Evolutionary conservation across 2,888 invertebrate genomes (phyloP).

Genomic region (Papilio demoleus): DNA sequence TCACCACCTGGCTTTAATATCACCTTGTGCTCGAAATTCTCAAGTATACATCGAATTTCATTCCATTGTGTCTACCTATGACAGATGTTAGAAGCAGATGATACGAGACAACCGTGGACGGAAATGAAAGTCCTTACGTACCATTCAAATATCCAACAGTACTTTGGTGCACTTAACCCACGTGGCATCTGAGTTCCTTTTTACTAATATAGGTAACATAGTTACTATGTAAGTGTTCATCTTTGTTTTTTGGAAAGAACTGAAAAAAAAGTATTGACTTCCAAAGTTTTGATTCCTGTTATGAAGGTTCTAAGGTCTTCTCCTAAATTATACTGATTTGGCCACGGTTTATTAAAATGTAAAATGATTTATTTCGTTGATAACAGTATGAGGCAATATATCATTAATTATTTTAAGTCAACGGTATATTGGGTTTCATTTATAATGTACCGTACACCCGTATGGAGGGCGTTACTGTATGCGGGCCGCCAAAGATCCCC

Average conservation of each 20-base stretch:
- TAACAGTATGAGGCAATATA: background rate
- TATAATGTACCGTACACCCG: conserved; percentile 23
- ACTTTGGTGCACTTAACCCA: background rate
- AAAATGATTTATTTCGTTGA: background rate
- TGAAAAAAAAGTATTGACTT: too few relatives aligned
- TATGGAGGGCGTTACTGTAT: conserved; percentile 13
- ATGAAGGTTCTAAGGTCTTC: too few relatives aligned
- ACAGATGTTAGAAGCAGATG: conserved; percentile 7
- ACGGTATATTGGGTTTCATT: conserved; percentile 10
- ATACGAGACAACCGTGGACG: background rate
- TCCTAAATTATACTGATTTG: too few relatives aligned
- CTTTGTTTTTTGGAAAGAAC: background rate
- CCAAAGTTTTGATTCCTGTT: too few relatives aligned
- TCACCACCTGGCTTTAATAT: conserved; percentile 63
- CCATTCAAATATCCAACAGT: background rate
- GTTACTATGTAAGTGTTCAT: background rate
- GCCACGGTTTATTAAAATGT: too few relatives aligned
- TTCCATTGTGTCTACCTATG: background rate
- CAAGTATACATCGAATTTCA: conserved; percentile 21
- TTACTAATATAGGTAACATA: background rate
- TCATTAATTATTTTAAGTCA: conserved; percentile 13
- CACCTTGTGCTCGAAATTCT: conserved; percentile 33
- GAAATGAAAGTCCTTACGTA: background rate
- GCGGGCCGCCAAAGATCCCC: conserved; percentile 28
- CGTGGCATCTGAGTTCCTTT: background rate